Evolutionary conservation across 1,140 invertebrate genomes (phyloP), one percentile per base, ranked within the genome.

Genomic region (Bombus superbus): DNA sequence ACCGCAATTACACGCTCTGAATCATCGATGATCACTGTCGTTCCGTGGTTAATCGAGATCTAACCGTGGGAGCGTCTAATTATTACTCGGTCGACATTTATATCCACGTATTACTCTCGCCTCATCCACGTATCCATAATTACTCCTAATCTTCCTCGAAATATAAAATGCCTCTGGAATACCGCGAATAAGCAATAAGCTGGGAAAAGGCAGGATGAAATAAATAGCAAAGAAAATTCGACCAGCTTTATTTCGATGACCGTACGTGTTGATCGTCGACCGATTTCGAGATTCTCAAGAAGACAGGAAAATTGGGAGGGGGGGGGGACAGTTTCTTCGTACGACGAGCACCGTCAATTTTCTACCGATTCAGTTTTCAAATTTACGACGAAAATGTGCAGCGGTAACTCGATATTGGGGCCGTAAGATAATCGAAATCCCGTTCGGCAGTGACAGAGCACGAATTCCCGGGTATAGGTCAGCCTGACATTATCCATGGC

Each of bases 391-490:
- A 68, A 22, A 44, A 62, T 62, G 42, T 2, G 38, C 59, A 10
- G 25, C 3, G 1, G 62, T 32, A 40, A 64, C 22, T 40, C 8
- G 62, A 83, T 66, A 28, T 35, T 8, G 22, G 5, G n/a, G 5
- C 32, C 25, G 25, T 18, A 4, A 8, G 25, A 69, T 80, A 85
- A 85, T 72, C 76, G 57, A 72, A 62, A 79, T 72, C 40, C 68
- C 28, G 32, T 72, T 80, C 53, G 40, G n/a, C 57, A 25, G 25
- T 62, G 76, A 25, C 53, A 11, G 57, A 62, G 11, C 68, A 47
- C 64, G 83, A 72, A 79, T 85, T 66, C 71, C 66, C 75, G 79
- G 57, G 28, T 74, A 75, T 76, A 86, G 79, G 71, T 82, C 69
- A 62, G 22, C 22, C 80, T 75, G 79, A 83, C 80, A 75, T 86